These are phyloP conservation scores for Perdita meconis DNA, from an alignment of 2,888 invertebrate genomes.

Conservation along the genomic window DNA sequence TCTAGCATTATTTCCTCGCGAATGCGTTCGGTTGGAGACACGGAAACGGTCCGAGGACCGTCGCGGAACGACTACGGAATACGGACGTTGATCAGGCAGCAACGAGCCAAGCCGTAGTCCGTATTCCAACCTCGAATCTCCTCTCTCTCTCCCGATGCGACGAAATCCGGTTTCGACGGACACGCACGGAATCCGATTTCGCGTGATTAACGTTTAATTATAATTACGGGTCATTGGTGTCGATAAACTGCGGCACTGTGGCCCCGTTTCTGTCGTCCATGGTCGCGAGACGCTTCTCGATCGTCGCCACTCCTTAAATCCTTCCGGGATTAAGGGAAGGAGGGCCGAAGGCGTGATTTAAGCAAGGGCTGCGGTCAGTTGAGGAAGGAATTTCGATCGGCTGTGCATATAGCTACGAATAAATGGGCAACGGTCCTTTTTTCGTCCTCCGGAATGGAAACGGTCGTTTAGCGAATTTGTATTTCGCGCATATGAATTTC, in stretches of 20 bases:
- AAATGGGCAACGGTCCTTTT: neutral
- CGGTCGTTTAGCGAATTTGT: conserved; percentile 23
- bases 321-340: conserved; percentile 35
- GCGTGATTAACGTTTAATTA: conserved; percentile 72
- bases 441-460: conserved; percentile 7
- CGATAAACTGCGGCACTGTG: conserved; percentile 60
- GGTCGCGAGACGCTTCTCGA: conserved; percentile 21
- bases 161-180: conserved; percentile 50
- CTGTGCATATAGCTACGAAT: neutral
- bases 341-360: neutral
- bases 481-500: conserved; percentile 21
- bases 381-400: conserved; percentile 30
- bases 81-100: conserved; percentile 18
- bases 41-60: conserved; percentile 1
- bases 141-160: conserved; percentile 30
- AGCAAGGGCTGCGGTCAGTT: neutral
- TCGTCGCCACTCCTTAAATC: conserved; percentile 39
- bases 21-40: conserved; percentile 14
- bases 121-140: conserved; percentile 29
- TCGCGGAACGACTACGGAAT: conserved; percentile 26
- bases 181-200: conserved; percentile 31
- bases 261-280: conserved; percentile 52
- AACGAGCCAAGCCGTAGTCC: conserved; percentile 25
- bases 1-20: conserved; percentile 18
- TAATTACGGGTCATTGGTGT: conserved; percentile 70